Conservation (phyloP, 2,888 invertebrate species). For the Coelopa pilipes region DNA sequence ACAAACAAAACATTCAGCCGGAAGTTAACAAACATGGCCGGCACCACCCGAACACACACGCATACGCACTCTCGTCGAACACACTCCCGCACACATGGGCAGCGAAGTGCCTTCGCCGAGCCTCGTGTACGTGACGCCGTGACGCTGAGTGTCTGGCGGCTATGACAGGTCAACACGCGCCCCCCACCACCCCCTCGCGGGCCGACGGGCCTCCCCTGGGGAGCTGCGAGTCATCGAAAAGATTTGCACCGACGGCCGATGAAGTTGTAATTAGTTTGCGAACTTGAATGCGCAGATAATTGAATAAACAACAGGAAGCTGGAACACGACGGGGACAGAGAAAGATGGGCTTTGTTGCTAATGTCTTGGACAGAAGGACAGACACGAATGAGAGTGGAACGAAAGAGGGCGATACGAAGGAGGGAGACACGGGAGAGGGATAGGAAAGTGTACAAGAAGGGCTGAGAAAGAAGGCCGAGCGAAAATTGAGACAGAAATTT, state of each 20-base stretch:
- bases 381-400: not conserved
- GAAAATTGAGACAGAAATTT: too few species aligned
- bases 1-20: conserved; percentile 39
- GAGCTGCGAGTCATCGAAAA: conserved; percentile 2
- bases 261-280: conserved; percentile 22
- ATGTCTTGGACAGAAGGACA: not conserved
- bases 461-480: not conserved
- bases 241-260: not conserved
- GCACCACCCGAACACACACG: not conserved
- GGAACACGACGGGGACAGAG: not conserved
- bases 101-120: not conserved
- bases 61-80: not conserved
- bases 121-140: conserved; percentile 8
- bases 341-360: not conserved
- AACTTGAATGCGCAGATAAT: conserved; percentile 22
- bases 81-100: too few species aligned
- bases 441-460: not conserved
- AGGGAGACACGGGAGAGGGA: not conserved
- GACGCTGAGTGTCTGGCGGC: conserved; percentile 3
- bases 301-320: conserved; percentile 1
- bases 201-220: not conserved
- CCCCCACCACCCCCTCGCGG: not conserved
- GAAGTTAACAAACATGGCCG: conserved; percentile 31
- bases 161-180: conserved; percentile 21
- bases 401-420: not conserved